Conservation (phyloP, 1,140 invertebrate species). For the Platorchestia sp. region DNA sequence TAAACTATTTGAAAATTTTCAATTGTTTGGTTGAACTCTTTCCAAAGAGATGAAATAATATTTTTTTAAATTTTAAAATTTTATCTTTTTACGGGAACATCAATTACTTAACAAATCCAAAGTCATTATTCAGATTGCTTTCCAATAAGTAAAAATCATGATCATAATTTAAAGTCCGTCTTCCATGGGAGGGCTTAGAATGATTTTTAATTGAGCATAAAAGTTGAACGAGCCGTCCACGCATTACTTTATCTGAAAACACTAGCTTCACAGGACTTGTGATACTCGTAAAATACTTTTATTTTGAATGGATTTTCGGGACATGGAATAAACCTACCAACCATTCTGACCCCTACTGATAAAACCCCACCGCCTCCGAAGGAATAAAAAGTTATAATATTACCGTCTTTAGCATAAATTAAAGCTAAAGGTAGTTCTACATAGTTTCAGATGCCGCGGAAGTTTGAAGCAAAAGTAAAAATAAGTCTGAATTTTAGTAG, state of each 20-base stretch:
- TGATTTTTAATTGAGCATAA: background rate
- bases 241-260: background rate
- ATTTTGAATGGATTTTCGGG: background rate
- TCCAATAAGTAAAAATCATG: background rate
- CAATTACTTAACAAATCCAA: background rate
- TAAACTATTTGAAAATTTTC: too few relatives aligned
- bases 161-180: background rate
- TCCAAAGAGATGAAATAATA: too few relatives aligned
- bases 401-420: background rate
- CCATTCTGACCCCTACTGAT: background rate
- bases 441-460: background rate
- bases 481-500: background rate
- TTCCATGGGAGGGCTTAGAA: background rate
- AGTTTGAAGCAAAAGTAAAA: background rate
- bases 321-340: background rate
- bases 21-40: too few relatives aligned
- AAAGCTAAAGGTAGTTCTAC: background rate
- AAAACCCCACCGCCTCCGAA: background rate
- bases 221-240: background rate
- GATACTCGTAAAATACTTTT: background rate
- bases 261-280: background rate
- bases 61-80: too few relatives aligned
- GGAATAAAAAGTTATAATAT: background rate
- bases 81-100: background rate
- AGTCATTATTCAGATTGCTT: background rate